Conservation (phyloP, 2,113 vertebrate genomes). For the Bolborhynchus lineola region DNA sequence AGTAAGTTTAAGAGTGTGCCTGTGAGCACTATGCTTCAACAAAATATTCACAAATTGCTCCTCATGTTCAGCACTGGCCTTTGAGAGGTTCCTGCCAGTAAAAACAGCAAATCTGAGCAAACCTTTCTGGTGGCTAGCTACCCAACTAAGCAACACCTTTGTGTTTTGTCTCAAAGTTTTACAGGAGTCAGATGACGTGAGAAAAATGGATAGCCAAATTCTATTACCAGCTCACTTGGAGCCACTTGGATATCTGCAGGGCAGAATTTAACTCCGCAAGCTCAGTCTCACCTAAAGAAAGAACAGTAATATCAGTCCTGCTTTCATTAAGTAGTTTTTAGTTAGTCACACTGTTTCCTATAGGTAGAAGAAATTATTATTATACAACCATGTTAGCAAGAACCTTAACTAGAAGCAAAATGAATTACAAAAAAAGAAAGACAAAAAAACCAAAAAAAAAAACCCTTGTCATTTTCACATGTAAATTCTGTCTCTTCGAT, state of each 20-base stretch:
- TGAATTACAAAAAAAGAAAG: background rate
- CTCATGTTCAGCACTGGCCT: background rate
- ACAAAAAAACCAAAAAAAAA: background rate
- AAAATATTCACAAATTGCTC: background rate
- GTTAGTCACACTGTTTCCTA: background rate
- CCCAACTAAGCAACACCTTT: conserved; percentile 2
- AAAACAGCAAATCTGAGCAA: background rate
- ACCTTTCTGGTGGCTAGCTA: background rate
- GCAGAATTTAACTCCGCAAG: background rate
- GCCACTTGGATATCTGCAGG: background rate
- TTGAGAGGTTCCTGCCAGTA: background rate
- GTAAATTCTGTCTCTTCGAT: background rate
- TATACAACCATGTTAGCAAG: background rate
- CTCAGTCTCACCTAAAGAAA: background rate
- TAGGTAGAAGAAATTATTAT: background rate
- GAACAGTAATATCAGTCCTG: background rate
- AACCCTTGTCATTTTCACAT: background rate
- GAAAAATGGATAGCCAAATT: conserved; percentile 3
- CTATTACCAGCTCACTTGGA: background rate
- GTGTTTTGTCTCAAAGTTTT: conserved; percentile 46
- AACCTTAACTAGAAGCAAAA: background rate
- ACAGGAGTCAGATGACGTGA: background rate
- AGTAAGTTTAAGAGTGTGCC: background rate
- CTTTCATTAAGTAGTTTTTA: background rate
- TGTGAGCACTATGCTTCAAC: background rate